A percentile compares a stretch with the other conserved stretches of the same genome.
Evolutionary conservation across 2,888 invertebrate genomes (phyloP).

Genomic region (Mesorhabditis belari): DNA sequence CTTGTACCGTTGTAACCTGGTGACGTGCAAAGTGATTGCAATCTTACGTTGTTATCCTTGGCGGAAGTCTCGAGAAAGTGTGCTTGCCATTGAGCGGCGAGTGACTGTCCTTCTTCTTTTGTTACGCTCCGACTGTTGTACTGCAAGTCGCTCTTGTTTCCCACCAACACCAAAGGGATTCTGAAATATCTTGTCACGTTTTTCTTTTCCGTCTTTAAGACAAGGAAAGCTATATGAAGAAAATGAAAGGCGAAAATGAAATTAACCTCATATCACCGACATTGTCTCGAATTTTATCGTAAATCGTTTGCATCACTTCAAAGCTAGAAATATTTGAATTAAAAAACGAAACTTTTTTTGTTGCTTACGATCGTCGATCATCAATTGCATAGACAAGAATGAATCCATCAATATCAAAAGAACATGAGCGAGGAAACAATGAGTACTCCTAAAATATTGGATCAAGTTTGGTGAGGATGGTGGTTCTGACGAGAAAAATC

Average conservation of each 20-base stretch:
- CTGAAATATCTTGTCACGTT: constrained; percentile 60
- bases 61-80: constrained; percentile 30
- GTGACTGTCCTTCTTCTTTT: constrained; percentile 16
- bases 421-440: constrained; percentile 90
- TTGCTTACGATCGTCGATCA: constrained; percentile 46
- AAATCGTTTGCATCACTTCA: constrained; percentile 91
- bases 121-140: constrained; percentile 53
- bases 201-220: neutral
- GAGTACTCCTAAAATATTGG: constrained; percentile 80
- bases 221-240: too few species aligned
- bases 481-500: too few species aligned
- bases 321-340: neutral
- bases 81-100: constrained; percentile 28
- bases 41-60: constrained; percentile 14
- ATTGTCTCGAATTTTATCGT: constrained; percentile 89
- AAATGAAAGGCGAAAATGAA: too few species aligned
- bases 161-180: constrained; percentile 90
- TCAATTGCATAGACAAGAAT: constrained; percentile 95
- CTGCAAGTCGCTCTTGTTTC: constrained; percentile 88
- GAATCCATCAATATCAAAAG: constrained; percentile 95
- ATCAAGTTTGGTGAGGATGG: too few species aligned
- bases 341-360: neutral
- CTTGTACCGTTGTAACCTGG: too few species aligned
- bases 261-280: constrained; percentile 85
- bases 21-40: too few species aligned